phyloP scores from a whole-genome alignment of 92 coral and sea anemone species.

The Porites evermanni region DNA sequence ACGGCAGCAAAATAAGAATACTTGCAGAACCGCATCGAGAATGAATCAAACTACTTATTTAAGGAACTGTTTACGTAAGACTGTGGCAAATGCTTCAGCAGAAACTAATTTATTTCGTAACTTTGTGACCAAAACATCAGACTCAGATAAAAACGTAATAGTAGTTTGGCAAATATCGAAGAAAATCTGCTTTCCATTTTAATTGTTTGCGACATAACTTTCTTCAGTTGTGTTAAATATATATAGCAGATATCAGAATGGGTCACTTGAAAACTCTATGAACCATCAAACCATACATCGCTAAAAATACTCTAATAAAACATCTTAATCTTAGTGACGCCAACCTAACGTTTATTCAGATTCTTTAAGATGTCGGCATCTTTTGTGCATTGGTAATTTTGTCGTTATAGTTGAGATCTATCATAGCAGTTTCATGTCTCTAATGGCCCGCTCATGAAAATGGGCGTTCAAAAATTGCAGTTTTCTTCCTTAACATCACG shows the following conservation, averaged over 20 bases:
- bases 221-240: neutral
- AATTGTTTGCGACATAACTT: conserved; percentile 10
- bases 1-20: neutral
- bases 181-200: conserved; percentile 1
- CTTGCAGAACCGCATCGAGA: neutral
- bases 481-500: conserved; percentile 1
- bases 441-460: conserved; percentile 22
- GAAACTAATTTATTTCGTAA: neutral
- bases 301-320: conserved; percentile 28
- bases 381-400: conserved; percentile 45
- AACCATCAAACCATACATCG: conserved; percentile 18
- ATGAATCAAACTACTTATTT: neutral
- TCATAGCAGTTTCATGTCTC: neutral
- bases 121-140: neutral
- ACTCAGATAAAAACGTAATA: conserved; percentile 16
- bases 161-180: conserved; percentile 28
- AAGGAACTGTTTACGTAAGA: neutral
- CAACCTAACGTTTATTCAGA: conserved; percentile 18
- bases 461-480: conserved; percentile 13
- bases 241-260: neutral
- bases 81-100: neutral
- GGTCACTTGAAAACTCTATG: neutral
- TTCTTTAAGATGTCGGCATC: conserved; percentile 35
- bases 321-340: conserved; percentile 37
- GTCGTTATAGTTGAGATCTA: conserved; percentile 20